Evolutionary conservation across 1,140 invertebrate genomes (phyloP), one percentile per base, ranked within the genome.

Genomic region (Drosophila punjabiensis): DNA sequence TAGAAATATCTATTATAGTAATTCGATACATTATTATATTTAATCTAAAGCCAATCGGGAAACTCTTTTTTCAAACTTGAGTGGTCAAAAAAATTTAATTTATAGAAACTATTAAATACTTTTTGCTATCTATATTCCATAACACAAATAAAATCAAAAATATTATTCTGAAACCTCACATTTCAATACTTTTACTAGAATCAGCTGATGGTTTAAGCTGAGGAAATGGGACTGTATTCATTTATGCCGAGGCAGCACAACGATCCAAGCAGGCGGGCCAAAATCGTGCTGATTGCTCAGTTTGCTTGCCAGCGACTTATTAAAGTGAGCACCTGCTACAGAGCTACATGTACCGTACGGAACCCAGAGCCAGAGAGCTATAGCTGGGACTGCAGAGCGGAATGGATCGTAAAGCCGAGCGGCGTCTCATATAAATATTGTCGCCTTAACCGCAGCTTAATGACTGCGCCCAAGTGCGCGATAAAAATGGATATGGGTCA

Each of bases 271-370:
- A 13, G 50, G 33, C 39, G 35, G 55, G 41, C 71, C 74, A 56
- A 50, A 78, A 62, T 78, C 75, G 75, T 79, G 76, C 76, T 63
- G 75, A 79, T 79, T 79, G 76, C 52, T 79, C 76, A 79, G 41
- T 78, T 78, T 78, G 52, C 71, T 45, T 53, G 32, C 45, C 41
- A 70, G 43, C 66, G 69, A 43, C 45, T 62, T 74, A 74, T 74
- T 74, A 62, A 74, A 62, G 56, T 53, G 35, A 32, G 63, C 74
- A 77, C 75, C 71, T 75, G 71, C 69, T 32, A 55, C 50, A 47
- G 8, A 43, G 37, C 37, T 9, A 16, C 14, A 48, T 8, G 7
- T 8, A 5, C 10, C 14, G 16, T n/a, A 61, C 28, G 14, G 35
- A 41, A 66, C 24, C 43, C 37, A 30, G 41, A 56, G 53, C 5